Evolutionary conservation across 2,888 invertebrate genomes (phyloP).

Genomic region (Andrena minutula): DNA sequence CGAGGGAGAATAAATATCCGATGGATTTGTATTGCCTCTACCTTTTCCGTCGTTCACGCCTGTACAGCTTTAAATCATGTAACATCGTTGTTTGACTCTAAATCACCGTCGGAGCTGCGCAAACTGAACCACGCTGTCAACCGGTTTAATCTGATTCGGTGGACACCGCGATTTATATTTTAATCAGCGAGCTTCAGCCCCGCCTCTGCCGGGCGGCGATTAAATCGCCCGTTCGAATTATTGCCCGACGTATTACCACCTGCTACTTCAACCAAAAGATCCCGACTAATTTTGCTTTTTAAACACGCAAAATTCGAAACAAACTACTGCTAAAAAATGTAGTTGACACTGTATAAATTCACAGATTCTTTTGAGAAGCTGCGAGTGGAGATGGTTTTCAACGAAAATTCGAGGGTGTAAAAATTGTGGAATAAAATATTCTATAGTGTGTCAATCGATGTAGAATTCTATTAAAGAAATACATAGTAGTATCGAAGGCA

Average conservation of each 20-base stretch:
- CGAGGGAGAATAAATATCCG: constrained; percentile 22
- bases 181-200: constrained; percentile 66
- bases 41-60: background rate
- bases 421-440: too few relatives aligned
- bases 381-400: background rate
- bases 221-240: constrained; percentile 69
- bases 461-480: too few relatives aligned
- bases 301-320: background rate
- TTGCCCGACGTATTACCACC: constrained; percentile 63
- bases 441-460: too few relatives aligned
- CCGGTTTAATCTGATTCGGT: constrained; percentile 66
- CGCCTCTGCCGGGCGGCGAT: constrained; percentile 59
- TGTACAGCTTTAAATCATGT: constrained; percentile 33
- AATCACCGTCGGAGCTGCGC: constrained; percentile 48
- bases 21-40: background rate
- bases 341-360: background rate
- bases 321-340: background rate
- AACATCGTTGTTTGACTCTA: constrained; percentile 50
- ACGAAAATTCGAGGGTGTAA: background rate
- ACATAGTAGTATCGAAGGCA: too few relatives aligned
- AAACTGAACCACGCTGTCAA: constrained; percentile 47
- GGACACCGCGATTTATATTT: constrained; percentile 73
- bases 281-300: background rate
- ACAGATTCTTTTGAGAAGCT: background rate
- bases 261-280: constrained; percentile 48